phyloP scores from a whole-genome alignment of 2,888 invertebrate genomes.

The Colostygia pectinataria region DNA sequence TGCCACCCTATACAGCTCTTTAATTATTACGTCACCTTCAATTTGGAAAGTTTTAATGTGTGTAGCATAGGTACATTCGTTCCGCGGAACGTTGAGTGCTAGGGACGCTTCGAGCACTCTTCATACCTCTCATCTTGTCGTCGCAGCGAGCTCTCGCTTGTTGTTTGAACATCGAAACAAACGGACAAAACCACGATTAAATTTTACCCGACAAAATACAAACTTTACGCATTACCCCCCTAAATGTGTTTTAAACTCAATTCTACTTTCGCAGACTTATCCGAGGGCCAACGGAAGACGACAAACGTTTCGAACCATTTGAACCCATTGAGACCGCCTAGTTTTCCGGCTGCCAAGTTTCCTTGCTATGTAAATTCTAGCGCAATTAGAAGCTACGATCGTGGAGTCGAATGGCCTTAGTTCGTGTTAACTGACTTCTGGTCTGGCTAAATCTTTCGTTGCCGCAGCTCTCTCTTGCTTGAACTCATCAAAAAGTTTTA shows the following conservation, averaged over 20 bases:
- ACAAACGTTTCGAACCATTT: slow-evolving; percentile 50
- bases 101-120: slow-evolving; percentile 68
- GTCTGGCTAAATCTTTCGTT: slow-evolving; percentile 48
- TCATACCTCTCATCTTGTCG: slow-evolving; percentile 58
- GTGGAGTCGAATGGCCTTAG: slow-evolving; percentile 57
- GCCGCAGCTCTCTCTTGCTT: slow-evolving; percentile 32
- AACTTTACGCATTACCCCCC: slow-evolving; percentile 36
- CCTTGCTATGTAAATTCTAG: slow-evolving; percentile 62
- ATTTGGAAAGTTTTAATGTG: slow-evolving; percentile 77
- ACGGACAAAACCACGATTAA: slow-evolving; percentile 62
- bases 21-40: slow-evolving; percentile 70
- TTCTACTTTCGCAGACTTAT: slow-evolving; percentile 26
- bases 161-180: slow-evolving; percentile 72
- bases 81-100: slow-evolving; percentile 57
- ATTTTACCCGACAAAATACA: slow-evolving; percentile 48
- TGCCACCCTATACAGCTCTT: slow-evolving; percentile 52
- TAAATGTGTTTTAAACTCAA: slow-evolving; percentile 28
- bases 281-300: slow-evolving; percentile 31
- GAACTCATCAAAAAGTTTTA: slow-evolving; percentile 58
- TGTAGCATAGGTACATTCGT: slow-evolving; percentile 75
- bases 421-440: slow-evolving; percentile 54
- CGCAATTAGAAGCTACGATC: slow-evolving; percentile 64
- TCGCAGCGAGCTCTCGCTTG: slow-evolving; percentile 61
- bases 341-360: slow-evolving; percentile 66
- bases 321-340: slow-evolving; percentile 49